Percentiles rank a stretch among this genome's conserved stretches.
Conservation (phyloP, 2,113 vertebrate genomes). For the Phalacrocorax aristotelis region DNA sequence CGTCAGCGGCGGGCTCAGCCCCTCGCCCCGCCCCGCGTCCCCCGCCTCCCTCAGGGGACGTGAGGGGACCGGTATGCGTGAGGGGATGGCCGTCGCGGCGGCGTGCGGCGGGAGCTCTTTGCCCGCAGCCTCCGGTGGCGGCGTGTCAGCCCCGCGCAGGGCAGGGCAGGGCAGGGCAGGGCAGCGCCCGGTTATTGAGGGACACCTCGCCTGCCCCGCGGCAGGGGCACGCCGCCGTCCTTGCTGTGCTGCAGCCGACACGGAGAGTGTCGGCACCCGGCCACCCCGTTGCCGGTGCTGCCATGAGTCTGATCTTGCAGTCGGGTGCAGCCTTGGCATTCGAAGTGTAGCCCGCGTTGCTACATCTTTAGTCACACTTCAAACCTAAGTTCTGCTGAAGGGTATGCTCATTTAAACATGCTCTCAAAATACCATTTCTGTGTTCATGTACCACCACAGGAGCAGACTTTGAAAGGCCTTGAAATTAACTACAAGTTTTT, state of each 20-base stretch:
- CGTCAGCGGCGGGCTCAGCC: too few species aligned
- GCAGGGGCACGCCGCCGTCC: fast-evolving
- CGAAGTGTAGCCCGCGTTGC: fast-evolving
- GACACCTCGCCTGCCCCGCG: fast-evolving
- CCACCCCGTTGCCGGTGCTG: fast-evolving
- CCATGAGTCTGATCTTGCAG: fast-evolving
- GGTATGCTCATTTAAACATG: fast-evolving
- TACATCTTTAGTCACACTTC: fast-evolving
- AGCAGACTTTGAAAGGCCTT: neutral
- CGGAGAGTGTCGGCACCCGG: too few species aligned
- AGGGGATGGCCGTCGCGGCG: too few species aligned
- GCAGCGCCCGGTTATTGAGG: too few species aligned
- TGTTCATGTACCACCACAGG: neutral
- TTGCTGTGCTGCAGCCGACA: fast-evolving
- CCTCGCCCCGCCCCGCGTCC: neutral
- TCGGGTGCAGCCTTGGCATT: fast-evolving
- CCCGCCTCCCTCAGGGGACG: fast-evolving
- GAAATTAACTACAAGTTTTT: neutral
- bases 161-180: too few species aligned
- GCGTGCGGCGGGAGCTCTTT: too few species aligned
- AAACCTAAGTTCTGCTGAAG: neutral
- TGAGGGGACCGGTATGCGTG: too few species aligned
- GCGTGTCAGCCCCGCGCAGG: neutral
- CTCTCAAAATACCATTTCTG: fast-evolving
- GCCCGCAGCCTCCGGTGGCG: too few species aligned